phyloP scores from a whole-genome alignment of 2,113 vertebrate species.

The Solenodon paradoxus region DNA sequence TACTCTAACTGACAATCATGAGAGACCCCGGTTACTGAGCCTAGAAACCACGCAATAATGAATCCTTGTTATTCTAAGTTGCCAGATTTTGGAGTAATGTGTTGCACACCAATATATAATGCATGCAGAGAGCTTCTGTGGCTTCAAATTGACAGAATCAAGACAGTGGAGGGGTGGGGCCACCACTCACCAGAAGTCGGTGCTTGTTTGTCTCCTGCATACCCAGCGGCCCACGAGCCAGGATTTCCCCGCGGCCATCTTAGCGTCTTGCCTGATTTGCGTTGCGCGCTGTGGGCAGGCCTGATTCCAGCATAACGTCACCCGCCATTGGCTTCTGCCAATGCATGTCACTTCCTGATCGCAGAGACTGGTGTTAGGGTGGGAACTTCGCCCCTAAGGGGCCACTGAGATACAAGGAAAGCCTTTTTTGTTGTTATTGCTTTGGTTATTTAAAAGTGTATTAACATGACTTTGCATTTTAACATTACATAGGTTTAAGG shows the following conservation, averaged over 20 bases:
- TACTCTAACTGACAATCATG: not conserved
- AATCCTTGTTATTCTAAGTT: not conserved
- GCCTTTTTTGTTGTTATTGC: too few species aligned
- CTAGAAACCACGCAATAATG: not conserved
- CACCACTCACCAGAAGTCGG: not conserved
- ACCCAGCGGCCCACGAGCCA: not conserved
- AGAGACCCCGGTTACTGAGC: not conserved
- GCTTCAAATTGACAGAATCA: not conserved
- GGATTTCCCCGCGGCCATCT: not conserved
- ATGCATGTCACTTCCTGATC: not conserved
- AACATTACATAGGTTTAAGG: too few species aligned
- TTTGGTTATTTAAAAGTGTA: too few species aligned
- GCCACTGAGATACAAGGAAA: not conserved
- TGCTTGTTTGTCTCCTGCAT: not conserved
- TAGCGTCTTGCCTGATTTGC: not conserved
- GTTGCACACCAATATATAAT: not conserved
- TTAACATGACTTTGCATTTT: too few species aligned
- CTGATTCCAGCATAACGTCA: not conserved
- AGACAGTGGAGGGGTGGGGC: not conserved
- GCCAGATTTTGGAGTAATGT: not conserved
- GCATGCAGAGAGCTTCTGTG: not conserved
- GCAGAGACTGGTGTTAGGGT: not conserved
- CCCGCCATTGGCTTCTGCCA: not conserved
- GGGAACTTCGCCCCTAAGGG: not conserved
- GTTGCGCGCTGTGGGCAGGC: not conserved